These are phyloP conservation scores for Perca schrenkii DNA, from an alignment of 2,113 vertebrate genomes.

Conservation along the genomic window DNA sequence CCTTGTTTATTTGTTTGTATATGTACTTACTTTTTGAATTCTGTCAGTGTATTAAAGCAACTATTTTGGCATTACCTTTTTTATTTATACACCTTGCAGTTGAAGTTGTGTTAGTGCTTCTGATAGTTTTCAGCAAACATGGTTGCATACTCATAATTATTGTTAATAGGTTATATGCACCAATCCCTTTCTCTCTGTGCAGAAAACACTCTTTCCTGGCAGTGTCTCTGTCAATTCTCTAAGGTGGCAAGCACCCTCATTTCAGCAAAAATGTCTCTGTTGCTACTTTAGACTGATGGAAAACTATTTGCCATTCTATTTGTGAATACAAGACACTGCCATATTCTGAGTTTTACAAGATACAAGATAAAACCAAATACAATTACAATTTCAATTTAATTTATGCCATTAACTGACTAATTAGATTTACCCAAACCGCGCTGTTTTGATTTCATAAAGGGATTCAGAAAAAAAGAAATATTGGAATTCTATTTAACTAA, in stretches of 20 bases:
- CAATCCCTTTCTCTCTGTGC: background rate
- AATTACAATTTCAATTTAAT: background rate
- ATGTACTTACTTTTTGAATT: slow-evolving; percentile 8
- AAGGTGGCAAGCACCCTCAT: background rate
- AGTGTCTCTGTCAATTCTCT: background rate
- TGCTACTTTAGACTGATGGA: background rate
- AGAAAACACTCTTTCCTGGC: background rate
- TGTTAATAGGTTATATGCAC: background rate
- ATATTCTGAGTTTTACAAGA: background rate
- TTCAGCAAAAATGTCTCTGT: background rate
- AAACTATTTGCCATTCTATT: background rate
- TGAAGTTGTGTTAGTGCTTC: background rate
- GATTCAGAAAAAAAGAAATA: background rate
- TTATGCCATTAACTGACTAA: background rate
- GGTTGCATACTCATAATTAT: background rate
- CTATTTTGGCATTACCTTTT: slow-evolving; percentile 17
- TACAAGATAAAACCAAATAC: background rate
- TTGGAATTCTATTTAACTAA: background rate
- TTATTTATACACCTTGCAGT: slow-evolving; percentile 3
- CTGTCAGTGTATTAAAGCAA: background rate
- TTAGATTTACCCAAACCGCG: background rate
- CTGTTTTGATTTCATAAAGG: background rate
- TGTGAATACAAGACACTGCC: background rate
- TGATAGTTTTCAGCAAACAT: background rate
- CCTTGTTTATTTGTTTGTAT: background rate